phyloP scores from a whole-genome alignment of 1,140 invertebrate species.

The Oreohelix idahoensis region DNA sequence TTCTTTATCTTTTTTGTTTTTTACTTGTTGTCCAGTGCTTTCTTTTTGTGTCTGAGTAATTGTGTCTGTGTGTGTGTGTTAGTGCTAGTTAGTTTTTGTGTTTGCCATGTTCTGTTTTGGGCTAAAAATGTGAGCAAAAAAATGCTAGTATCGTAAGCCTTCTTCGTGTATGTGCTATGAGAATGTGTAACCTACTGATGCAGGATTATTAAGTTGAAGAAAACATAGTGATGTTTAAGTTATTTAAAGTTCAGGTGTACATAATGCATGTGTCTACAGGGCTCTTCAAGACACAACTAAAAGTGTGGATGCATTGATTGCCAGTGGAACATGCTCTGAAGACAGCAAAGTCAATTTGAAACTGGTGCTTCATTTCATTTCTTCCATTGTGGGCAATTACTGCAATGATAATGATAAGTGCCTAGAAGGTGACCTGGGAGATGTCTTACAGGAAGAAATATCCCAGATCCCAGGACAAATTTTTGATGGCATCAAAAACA shows the following conservation, averaged over 20 bases:
- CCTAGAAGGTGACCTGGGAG: neutral
- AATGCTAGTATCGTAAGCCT: too few relatives aligned
- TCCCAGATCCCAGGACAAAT: neutral
- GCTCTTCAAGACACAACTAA: constrained; percentile 16
- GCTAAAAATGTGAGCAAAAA: too few relatives aligned
- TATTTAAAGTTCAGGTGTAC: neutral
- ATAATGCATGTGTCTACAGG: constrained; percentile 8
- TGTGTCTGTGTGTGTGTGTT: too few relatives aligned
- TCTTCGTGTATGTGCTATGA: too few relatives aligned
- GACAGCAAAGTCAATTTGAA: neutral
- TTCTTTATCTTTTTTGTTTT: too few relatives aligned
- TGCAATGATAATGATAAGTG: constrained; percentile 35
- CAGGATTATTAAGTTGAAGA: too few relatives aligned
- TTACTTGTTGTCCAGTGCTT: too few relatives aligned
- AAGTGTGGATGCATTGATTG: constrained; percentile 19
- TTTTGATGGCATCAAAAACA: constrained; percentile 19
- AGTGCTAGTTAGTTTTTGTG: too few relatives aligned
- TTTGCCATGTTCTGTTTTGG: too few relatives aligned
- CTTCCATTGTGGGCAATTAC: constrained; percentile 5
- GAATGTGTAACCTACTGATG: too few relatives aligned
- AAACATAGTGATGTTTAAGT: too few relatives aligned
- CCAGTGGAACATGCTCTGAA: constrained; percentile 8
- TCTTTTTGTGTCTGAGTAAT: too few relatives aligned
- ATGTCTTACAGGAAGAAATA: neutral
- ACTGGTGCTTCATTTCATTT: constrained; percentile 6